Evolutionary conservation across 2,888 invertebrate genomes (phyloP).

Genomic region (Gandaritis pyraliata): DNA sequence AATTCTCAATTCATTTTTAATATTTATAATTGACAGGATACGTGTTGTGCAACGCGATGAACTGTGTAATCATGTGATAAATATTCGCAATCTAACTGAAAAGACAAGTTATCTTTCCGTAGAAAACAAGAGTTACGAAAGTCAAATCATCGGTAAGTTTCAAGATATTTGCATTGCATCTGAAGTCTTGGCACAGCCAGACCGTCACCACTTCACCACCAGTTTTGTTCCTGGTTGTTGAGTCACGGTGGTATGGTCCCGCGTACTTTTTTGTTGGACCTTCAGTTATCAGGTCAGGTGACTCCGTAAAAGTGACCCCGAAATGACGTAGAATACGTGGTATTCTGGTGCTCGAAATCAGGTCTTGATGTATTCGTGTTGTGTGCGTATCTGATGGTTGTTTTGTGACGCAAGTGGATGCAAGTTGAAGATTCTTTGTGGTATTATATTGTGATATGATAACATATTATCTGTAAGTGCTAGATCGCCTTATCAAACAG

Average conservation of each 20-base stretch:
- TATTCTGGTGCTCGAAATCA: constrained; percentile 53
- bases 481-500: constrained; percentile 60
- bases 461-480: constrained; percentile 69
- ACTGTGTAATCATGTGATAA: constrained; percentile 73
- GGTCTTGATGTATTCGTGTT: constrained; percentile 58
- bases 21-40: neutral
- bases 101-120: constrained; percentile 58
- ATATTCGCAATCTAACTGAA: constrained; percentile 57
- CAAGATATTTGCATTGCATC: neutral
- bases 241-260: constrained; percentile 44
- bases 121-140: constrained; percentile 61
- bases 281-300: constrained; percentile 44
- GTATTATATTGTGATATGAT: constrained; percentile 70
- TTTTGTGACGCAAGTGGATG: constrained; percentile 71
- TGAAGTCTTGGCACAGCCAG: constrained; percentile 52
- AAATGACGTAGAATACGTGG: constrained; percentile 57
- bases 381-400: constrained; percentile 57
- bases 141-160: constrained; percentile 73
- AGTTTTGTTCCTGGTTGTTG: constrained; percentile 25
- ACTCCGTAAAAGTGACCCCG: constrained; percentile 48
- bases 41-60: constrained; percentile 69
- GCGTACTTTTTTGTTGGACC: constrained; percentile 35
- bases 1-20: constrained; percentile 54
- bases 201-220: constrained; percentile 21
- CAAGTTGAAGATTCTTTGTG: constrained; percentile 68